Base-by-base conservation (phyloP, 2,888 invertebrate genomes). In the Epiblema foenella region DNA sequence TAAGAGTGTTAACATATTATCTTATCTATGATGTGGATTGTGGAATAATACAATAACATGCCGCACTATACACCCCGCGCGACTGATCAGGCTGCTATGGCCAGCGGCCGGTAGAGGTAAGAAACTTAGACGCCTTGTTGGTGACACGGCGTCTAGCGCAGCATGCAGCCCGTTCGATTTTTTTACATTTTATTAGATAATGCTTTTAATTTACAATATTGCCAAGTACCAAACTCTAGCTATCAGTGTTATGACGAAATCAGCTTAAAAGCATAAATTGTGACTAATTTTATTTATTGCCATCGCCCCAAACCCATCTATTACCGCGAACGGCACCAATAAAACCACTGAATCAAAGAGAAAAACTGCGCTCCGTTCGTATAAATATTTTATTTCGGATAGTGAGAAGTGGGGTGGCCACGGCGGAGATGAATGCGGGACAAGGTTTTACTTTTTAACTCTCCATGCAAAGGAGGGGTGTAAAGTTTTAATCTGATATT, bases 261-360 rank as follows among this genome's bases (percentile, higher is more conserved):
- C 80, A 81, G 84, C 77, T 84, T 85, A 82, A 83, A 85, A 82
- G 87, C 85, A 88, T 89, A 82, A 85, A 81, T 89, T 82, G 90
- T 85, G 86, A 89, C 90, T 92, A 92, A 93, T 92, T 91, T 91
- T 91, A 92, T 93, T 90, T 92, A 92, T 89, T 80, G 83, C 78
- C 74, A 75, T 75, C 81, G 82, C 90, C 89, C 87, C 80, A 78
- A 81, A 79, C 86, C 87, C 90, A 92, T 91, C 88, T 91, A 90
- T 91, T 89, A 90, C 89, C 85, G 85, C 88, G 85, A 86, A 89
- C 87, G 87, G 81, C 86, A 83, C 91, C 93, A 93, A 93, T 93
- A 93, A 91, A 93, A 92, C 91, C 91, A 92, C 88, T 93, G 93
- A 93, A 93, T 93, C 93, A 93, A 92, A 92, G 91, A 92, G 93